Base-by-base conservation (phyloP, 2,888 invertebrate species). In the Neuroscelio doddi region DNA sequence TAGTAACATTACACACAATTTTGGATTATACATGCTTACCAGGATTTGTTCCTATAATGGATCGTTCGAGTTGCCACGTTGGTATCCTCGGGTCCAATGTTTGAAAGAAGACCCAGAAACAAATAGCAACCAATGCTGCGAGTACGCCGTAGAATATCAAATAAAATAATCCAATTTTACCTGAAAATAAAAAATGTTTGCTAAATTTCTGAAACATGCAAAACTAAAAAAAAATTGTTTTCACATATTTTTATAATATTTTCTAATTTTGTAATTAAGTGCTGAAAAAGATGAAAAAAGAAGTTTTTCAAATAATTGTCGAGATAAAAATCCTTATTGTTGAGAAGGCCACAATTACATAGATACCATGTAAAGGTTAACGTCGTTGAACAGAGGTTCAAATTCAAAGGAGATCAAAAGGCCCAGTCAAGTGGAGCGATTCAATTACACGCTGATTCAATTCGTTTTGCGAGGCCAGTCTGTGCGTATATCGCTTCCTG, bases 161-260 rank as follows among this genome's bases (percentile, higher is more conserved):
- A 88, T 98, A 99, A 88, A 98, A 99, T n/a, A 95, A 85, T 50
- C 92, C 90, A 81, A 98, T 97, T 88, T 97, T 96, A 64, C 91
- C 97, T 97, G 89, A 38, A 90, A 86, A n/a, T n/a, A n/a, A n/a
- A n/a, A n/a, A n/a, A n/a, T n/a, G n/a, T n/a, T n/a, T n/a, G n/a
- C n/a, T n/a, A n/a, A n/a, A n/a, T n/a, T n/a, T n/a, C n/a, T n/a
- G n/a, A n/a, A n/a, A n/a, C n/a, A n/a, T n/a, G n/a, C n/a, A n/a
- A n/a, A n/a, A n/a, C n/a, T n/a, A n/a, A n/a, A n/a, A n/a, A n/a
- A n/a, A n/a, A n/a, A n/a, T n/a, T n/a, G n/a, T n/a, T n/a, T n/a
- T n/a, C n/a, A n/a, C n/a, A n/a, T n/a, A n/a, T n/a, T n/a, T n/a
- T n/a, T n/a, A n/a, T n/a, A n/a, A n/a, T n/a, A n/a, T n/a, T n/a